phyloP scores from a whole-genome alignment of 2,113 vertebrate species.

The Phylloscopus trochilus region DNA sequence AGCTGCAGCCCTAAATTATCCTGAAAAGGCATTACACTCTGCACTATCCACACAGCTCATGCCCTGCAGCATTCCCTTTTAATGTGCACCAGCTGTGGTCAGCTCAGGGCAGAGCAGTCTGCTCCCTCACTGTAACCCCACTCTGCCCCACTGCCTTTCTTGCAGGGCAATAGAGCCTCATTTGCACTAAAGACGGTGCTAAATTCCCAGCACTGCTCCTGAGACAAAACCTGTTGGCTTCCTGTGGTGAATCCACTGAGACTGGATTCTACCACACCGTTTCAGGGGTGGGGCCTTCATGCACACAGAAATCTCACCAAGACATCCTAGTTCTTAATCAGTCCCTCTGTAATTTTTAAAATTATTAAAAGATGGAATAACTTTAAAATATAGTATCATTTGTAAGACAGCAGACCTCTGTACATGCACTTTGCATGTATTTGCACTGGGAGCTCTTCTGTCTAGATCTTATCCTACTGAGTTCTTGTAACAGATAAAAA shows the following conservation, averaged over 20 bases:
- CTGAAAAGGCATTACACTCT: neutral
- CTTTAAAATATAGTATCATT: neutral
- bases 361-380: neutral
- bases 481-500: neutral
- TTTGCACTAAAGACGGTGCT: neutral
- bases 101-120: neutral
- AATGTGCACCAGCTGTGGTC: neutral
- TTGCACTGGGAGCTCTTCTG: neutral
- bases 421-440: accelerated
- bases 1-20: neutral
- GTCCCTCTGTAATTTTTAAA: neutral
- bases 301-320: neutral
- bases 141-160: neutral
- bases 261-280: neutral
- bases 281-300: neutral
- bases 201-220: neutral
- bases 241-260: neutral
- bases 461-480: neutral
- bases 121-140: neutral
- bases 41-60: neutral
- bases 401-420: neutral
- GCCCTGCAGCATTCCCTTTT: neutral
- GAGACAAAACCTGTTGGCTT: neutral
- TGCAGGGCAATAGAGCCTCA: neutral
- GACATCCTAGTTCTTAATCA: neutral